phyloP scores from a whole-genome alignment of 1,140 invertebrate genomes.

The Camponotus floridanus region DNA sequence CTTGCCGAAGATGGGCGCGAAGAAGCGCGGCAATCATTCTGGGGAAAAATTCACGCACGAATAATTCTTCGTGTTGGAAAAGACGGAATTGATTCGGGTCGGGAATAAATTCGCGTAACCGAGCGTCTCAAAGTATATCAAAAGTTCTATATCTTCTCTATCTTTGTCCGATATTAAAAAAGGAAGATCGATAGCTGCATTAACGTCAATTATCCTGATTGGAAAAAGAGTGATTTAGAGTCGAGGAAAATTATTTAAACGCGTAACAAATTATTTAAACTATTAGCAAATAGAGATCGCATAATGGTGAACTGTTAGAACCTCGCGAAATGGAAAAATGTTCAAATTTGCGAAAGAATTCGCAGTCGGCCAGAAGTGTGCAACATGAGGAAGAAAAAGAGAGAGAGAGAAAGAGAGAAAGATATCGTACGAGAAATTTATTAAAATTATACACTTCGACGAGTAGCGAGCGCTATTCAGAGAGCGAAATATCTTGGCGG shows the following conservation, averaged over 20 bases:
- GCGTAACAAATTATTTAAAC: too few relatives aligned
- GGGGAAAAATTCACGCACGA: constrained; percentile 32
- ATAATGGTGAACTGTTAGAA: background rate
- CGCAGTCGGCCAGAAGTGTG: background rate
- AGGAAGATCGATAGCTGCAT: background rate
- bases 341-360: constrained; percentile 20
- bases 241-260: too few relatives aligned
- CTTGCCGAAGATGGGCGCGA: background rate
- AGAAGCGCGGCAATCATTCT: background rate
- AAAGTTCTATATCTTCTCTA: too few relatives aligned
- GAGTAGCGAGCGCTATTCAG: background rate
- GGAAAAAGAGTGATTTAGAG: too few relatives aligned
- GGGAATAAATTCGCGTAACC: constrained; percentile 4
- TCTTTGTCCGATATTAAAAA: background rate
- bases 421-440: constrained; percentile 14
- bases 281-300: too few relatives aligned
- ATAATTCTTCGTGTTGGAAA: constrained; percentile 4
- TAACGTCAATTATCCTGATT: background rate
- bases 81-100: background rate
- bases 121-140: background rate
- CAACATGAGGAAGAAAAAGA: background rate
- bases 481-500: constrained; percentile 19
- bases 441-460: constrained; percentile 39
- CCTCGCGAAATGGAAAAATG: background rate
- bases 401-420: too few relatives aligned